These are phyloP conservation scores for Stichodactyla mertensii DNA, from an alignment of 64 coral and sea anemone species.

Conservation along the genomic window DNA sequence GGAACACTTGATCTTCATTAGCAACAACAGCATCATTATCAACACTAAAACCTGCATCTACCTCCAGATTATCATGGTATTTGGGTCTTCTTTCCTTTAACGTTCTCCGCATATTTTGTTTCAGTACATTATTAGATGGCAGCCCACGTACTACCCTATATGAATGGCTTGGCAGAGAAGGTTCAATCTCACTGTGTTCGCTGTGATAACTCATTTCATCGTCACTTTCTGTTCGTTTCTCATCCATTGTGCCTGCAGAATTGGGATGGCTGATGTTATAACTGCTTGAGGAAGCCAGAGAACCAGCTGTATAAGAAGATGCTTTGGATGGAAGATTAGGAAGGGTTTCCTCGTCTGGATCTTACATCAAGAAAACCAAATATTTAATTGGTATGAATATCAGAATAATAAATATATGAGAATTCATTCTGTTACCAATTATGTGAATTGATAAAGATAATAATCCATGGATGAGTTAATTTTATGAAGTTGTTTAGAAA, in stretches of 20 bases:
- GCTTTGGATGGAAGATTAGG: neutral
- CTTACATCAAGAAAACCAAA: neutral
- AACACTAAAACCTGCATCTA: neutral
- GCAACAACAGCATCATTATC: slow-evolving; percentile 14
- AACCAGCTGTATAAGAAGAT: neutral
- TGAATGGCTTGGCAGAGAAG: slow-evolving; percentile 57
- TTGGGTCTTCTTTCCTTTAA: slow-evolving; percentile 31
- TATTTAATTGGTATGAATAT: neutral
- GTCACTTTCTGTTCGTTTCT: neutral
- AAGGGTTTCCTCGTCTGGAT: neutral
- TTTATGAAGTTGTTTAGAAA: too few relatives aligned
- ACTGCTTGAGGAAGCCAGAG: neutral
- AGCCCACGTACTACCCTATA: slow-evolving; percentile 63
- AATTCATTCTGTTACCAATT: too few relatives aligned
- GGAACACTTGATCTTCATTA: slow-evolving; percentile 73
- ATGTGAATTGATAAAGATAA: too few relatives aligned
- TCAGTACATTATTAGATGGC: slow-evolving; percentile 69
- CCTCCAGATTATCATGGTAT: slow-evolving; percentile 32
- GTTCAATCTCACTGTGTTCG: slow-evolving; percentile 22
- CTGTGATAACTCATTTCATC: slow-evolving; percentile 10
- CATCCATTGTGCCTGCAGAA: neutral
- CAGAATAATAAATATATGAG: too few relatives aligned
- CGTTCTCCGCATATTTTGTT: slow-evolving; percentile 57
- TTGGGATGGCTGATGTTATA: neutral
- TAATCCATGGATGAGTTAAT: too few relatives aligned